Conservation (phyloP, 1,140 invertebrate genomes). For the Drosophila pseudoobscura region DNA sequence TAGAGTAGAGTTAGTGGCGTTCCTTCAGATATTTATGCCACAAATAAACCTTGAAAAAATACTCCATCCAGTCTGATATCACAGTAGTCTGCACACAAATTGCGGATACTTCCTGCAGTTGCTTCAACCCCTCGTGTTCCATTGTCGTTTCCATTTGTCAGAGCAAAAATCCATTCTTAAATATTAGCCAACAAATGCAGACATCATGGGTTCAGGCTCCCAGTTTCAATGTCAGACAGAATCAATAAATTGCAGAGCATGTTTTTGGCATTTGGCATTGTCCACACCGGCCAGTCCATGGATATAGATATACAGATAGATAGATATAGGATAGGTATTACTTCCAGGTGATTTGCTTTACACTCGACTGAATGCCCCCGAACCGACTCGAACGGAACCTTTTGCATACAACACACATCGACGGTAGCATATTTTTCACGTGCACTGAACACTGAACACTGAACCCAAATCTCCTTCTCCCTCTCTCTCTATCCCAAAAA, state of each 20-base stretch:
- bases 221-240: slow-evolving; percentile 75
- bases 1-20: too few species aligned
- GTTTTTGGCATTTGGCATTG: slow-evolving; percentile 28
- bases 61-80: too few species aligned
- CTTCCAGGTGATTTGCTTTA: slow-evolving; percentile 79
- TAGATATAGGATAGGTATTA: slow-evolving; percentile 53
- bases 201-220: slow-evolving; percentile 31
- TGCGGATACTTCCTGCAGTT: too few species aligned
- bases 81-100: too few species aligned
- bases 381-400: slow-evolving; percentile 20
- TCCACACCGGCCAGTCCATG: slow-evolving; percentile 12
- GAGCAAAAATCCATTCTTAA: background rate
- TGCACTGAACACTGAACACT: slow-evolving; percentile 24
- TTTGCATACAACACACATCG: slow-evolving; percentile 26
- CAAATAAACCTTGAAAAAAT: too few species aligned
- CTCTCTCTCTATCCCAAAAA: slow-evolving; percentile 30
- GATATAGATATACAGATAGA: background rate
- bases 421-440: slow-evolving; percentile 55
- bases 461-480: slow-evolving; percentile 6
- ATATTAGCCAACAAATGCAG: slow-evolving; percentile 32
- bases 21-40: too few species aligned
- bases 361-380: slow-evolving; percentile 53
- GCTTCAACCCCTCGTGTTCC: too few species aligned
- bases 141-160: background rate
- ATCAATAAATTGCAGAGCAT: slow-evolving; percentile 71